phyloP scores from a whole-genome alignment of 2,888 invertebrate species.

The Rhamphomyia laevipes region DNA sequence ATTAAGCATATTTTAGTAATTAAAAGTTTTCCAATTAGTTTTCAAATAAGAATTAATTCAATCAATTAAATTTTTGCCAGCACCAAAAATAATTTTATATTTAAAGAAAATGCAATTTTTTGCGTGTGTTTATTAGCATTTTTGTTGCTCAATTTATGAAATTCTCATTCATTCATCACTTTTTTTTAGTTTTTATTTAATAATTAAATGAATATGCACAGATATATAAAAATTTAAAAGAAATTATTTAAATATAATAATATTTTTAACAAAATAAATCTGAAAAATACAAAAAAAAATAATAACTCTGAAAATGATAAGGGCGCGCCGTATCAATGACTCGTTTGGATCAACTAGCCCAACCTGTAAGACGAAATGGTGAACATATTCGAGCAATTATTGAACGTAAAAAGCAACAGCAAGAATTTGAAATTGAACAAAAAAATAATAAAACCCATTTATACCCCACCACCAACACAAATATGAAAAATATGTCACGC shows the following conservation, averaged over 20 bases:
- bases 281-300: background rate
- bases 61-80: no score
- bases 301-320: conserved; percentile 23
- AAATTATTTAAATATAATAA: background rate
- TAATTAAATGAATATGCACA: conserved; percentile 8
- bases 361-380: conserved; percentile 50
- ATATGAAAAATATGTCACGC: conserved; percentile 45
- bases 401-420: conserved; percentile 35
- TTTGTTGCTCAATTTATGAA: conserved; percentile 6
- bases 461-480: conserved; percentile 19
- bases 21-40: no score
- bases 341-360: conserved; percentile 74
- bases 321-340: conserved; percentile 92
- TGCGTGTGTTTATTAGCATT: background rate
- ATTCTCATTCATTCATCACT: conserved; percentile 10
- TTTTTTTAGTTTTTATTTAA: conserved; percentile 11
- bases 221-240: conserved; percentile 1
- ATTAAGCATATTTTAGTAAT: conserved; percentile 1
- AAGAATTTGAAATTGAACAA: conserved; percentile 17
- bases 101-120: conserved; percentile 5
- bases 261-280: background rate
- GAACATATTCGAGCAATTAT: conserved; percentile 37
- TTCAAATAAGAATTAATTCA: no score
- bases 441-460: conserved; percentile 15
- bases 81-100: no score